Percentiles rank a stretch among this genome's conserved stretches.
phyloP scores from a whole-genome alignment of 2,113 vertebrate genomes.

The Reinhardtius hippoglossoides region DNA sequence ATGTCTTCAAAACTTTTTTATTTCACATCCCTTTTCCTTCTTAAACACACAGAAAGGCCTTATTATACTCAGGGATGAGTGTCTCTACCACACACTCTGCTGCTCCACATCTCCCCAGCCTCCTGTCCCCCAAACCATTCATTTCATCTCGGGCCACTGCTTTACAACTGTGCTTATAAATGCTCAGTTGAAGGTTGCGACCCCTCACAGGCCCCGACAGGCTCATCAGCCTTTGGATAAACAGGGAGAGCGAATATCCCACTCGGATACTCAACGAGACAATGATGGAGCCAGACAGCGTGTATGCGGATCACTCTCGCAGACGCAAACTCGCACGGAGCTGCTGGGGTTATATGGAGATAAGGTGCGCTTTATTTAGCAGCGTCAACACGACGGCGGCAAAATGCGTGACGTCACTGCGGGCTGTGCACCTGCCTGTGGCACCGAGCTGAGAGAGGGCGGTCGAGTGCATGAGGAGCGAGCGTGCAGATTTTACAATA shows the following conservation, averaged over 20 bases:
- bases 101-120: conserved; percentile 25
- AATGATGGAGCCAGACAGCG: conserved; percentile 67
- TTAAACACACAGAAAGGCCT: neutral
- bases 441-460: neutral
- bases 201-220: conserved; percentile 31
- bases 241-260: conserved; percentile 37
- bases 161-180: conserved; percentile 42
- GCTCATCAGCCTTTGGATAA: conserved; percentile 37
- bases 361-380: conserved; percentile 68
- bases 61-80: conserved; percentile 17
- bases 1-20: neutral
- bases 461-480: neutral
- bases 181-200: conserved; percentile 41
- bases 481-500: neutral
- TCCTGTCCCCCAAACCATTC: conserved; percentile 22
- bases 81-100: neutral
- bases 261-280: conserved; percentile 48
- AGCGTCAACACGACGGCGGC: conserved; percentile 27
- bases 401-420: conserved; percentile 44
- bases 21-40: neutral
- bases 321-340: conserved; percentile 43
- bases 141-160: neutral
- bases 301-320: conserved; percentile 47
- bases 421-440: conserved; percentile 21
- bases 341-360: conserved; percentile 67